phyloP scores from a whole-genome alignment of 2,797 vertebrate species.

The Sarcophilus harrisii region DNA sequence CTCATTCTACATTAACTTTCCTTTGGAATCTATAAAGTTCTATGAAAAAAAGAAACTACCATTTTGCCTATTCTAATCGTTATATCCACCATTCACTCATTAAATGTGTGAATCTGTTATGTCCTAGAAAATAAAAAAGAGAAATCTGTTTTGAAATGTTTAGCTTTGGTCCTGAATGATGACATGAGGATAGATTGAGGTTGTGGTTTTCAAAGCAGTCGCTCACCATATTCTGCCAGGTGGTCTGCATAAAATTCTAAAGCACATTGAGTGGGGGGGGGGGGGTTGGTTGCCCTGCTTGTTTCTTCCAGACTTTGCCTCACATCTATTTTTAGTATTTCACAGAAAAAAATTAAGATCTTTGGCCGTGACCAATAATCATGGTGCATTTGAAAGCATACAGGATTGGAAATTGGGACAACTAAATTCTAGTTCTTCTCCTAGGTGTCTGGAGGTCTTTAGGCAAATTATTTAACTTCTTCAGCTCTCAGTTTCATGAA shows the following conservation, averaged over 20 bases:
- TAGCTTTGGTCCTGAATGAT: neutral
- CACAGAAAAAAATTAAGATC: neutral
- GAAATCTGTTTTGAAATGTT: neutral
- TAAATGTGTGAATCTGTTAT: neutral
- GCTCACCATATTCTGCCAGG: neutral
- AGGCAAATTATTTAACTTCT: neutral
- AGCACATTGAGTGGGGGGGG: neutral
- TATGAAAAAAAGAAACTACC: conserved; percentile 54
- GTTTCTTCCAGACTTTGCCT: neutral
- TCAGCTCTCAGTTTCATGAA: neutral
- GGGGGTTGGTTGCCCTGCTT: neutral
- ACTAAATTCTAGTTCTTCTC: neutral
- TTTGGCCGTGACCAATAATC: conserved; percentile 37
- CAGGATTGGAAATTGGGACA: neutral
- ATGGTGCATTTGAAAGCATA: neutral
- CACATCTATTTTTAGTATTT: neutral
- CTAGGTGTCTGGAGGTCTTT: neutral
- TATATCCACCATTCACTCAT: neutral
- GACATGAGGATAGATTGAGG: fast-evolving
- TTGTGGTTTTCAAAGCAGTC: neutral
- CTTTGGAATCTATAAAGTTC: conserved; percentile 50
- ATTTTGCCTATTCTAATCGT: conserved; percentile 49
- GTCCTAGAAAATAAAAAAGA: neutral
- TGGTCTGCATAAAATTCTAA: neutral
- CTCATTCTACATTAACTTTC: conserved; percentile 51